Conservation (phyloP, 2,113 vertebrate genomes). For the Bufo gargarizans region DNA sequence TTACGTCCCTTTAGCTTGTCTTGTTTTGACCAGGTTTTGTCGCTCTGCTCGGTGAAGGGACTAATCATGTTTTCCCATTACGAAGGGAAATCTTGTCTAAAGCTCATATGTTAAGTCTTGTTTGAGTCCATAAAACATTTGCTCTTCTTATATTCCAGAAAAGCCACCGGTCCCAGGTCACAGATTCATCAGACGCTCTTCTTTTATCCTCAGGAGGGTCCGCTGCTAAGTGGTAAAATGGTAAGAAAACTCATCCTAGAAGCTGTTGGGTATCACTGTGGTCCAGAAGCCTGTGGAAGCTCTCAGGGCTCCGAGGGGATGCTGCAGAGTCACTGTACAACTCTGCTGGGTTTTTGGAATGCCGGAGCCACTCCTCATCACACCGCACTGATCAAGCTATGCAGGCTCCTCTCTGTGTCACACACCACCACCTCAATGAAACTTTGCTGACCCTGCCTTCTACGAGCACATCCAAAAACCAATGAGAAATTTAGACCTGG, state of each 20-base stretch:
- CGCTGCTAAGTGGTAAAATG: not conserved
- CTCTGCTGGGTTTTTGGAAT: not conserved
- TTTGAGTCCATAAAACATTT: conserved; percentile 13
- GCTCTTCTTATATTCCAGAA: not conserved
- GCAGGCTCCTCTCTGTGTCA: conserved; percentile 67
- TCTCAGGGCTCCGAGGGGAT: not conserved
- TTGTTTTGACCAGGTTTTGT: conserved; percentile 9
- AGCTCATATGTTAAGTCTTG: not conserved
- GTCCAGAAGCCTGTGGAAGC: conserved; percentile 13
- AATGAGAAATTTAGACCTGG: conserved; percentile 28
- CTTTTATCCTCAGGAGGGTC: conserved; percentile 30
- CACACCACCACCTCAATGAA: conserved; percentile 71
- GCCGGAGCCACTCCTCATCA: conserved; percentile 36
- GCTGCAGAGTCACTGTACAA: conserved; percentile 13
- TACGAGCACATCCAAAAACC: conserved; percentile 56
- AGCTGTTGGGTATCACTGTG: not conserved
- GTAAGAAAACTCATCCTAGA: conserved; percentile 55
- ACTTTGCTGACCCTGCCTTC: conserved; percentile 62
- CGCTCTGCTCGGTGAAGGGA: not conserved
- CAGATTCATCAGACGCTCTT: conserved; percentile 15
- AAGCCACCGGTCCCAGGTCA: not conserved
- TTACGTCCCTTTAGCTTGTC: not conserved
- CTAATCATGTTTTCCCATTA: conserved; percentile 47
- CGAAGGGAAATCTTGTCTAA: conserved; percentile 5
- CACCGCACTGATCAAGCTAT: conserved; percentile 48